phyloP scores from a whole-genome alignment of 1,140 invertebrate genomes.

The Zaprionus taronus region DNA sequence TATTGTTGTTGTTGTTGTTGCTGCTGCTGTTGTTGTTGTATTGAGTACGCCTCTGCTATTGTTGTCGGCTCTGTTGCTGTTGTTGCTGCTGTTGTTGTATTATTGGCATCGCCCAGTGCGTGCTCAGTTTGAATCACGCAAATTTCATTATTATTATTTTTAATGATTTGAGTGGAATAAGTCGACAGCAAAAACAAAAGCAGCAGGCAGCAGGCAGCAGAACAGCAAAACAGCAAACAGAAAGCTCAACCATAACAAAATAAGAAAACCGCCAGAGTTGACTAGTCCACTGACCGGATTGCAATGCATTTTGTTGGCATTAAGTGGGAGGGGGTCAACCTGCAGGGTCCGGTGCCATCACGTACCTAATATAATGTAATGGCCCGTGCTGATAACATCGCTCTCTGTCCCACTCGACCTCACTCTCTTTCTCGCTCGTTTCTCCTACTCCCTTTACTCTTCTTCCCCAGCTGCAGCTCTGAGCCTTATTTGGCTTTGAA shows the following conservation, averaged over 20 bases:
- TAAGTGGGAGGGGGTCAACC: constrained; percentile 20
- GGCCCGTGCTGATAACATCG: constrained; percentile 42
- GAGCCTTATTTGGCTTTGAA: neutral
- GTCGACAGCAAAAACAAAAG: constrained; percentile 33
- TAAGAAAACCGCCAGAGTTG: constrained; percentile 30
- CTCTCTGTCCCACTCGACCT: neutral
- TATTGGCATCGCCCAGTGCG: constrained; percentile 79
- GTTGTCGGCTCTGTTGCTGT: constrained; percentile 33
- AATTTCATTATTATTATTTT: constrained; percentile 82
- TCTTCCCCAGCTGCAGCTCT: neutral
- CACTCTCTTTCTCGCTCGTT: neutral
- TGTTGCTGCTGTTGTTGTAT: constrained; percentile 43
- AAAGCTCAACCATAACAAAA: constrained; percentile 27
- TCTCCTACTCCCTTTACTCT: neutral
- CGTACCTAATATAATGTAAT: constrained; percentile 46
- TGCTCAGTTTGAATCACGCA: constrained; percentile 78
- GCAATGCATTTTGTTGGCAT: constrained; percentile 42
- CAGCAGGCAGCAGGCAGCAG: neutral
- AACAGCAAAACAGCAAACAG: neutral
- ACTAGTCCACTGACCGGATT: constrained; percentile 51
- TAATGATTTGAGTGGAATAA: constrained; percentile 79
- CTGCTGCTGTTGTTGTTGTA: constrained; percentile 51
- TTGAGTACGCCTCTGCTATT: constrained; percentile 68
- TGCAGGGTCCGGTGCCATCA: constrained; percentile 25
- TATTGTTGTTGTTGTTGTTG: constrained; percentile 30